These are phyloP conservation scores for Paramormyrops kingsleyae DNA, from an alignment of 2,113 vertebrate species.

Conservation along the genomic window DNA sequence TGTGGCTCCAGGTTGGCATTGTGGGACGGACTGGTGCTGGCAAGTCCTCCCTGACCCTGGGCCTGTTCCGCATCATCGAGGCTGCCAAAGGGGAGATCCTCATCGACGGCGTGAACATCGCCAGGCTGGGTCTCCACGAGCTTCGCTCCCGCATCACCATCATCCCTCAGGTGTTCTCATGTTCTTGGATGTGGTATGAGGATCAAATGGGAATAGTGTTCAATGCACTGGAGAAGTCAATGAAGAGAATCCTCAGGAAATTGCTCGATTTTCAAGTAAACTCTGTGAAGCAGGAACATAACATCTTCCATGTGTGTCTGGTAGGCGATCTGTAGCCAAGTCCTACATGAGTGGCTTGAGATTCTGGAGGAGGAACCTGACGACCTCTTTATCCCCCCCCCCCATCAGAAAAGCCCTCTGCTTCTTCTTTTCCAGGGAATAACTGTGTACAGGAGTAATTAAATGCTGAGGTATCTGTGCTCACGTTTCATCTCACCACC, in stretches of 20 bases:
- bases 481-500: neutral
- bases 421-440: neutral
- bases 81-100: constrained; percentile 75
- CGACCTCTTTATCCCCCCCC: neutral
- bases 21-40: constrained; percentile 92
- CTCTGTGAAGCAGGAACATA: neutral
- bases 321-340: neutral
- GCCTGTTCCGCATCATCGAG: constrained; percentile 90
- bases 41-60: constrained; percentile 88
- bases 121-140: constrained; percentile 81
- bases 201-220: neutral
- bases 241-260: neutral
- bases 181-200: neutral
- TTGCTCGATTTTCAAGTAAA: neutral
- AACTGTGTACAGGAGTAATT: neutral
- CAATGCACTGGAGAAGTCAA: neutral
- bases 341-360: neutral
- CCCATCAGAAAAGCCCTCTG: neutral
- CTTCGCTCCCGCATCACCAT: constrained; percentile 89
- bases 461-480: neutral
- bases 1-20: constrained; percentile 75
- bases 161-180: constrained; percentile 79
- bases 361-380: neutral
- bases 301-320: neutral
- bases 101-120: constrained; percentile 81